Evolutionary conservation across 2,888 invertebrate genomes (phyloP).

Genomic region (Anarsia innoxiella): DNA sequence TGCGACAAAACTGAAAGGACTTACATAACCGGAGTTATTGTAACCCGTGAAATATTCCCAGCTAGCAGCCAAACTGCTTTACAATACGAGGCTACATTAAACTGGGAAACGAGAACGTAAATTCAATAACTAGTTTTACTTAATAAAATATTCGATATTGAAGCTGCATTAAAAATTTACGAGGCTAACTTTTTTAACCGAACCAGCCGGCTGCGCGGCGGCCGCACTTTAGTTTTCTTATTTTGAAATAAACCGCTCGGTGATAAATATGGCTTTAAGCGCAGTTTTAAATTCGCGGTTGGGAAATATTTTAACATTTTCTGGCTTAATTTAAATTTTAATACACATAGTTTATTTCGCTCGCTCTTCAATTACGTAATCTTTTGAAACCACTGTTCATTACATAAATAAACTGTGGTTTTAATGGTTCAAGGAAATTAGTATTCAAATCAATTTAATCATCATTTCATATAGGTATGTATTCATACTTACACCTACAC

Average conservation of each 20-base stretch:
- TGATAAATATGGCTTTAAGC: not conserved
- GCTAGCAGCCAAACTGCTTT: not conserved
- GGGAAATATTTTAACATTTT: too few relatives aligned
- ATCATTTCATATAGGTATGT: too few relatives aligned
- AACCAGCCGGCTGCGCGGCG: too few relatives aligned
- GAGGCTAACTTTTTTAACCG: conserved; percentile 23
- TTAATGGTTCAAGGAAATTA: too few relatives aligned
- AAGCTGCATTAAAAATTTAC: conserved; percentile 28
- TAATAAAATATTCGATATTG: conserved; percentile 28
- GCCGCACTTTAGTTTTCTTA: not conserved
- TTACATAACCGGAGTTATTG: not conserved
- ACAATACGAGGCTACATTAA: not conserved
- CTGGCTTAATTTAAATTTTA: too few relatives aligned
- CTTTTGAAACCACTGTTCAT: too few relatives aligned
- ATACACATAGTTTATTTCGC: too few relatives aligned
- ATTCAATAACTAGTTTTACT: conserved; percentile 33
- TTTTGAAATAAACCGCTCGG: not conserved
- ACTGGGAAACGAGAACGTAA: conserved; percentile 11
- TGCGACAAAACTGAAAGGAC: not conserved
- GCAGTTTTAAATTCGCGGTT: too few relatives aligned
- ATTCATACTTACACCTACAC: too few relatives aligned
- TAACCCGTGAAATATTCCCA: not conserved
- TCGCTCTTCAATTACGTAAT: too few relatives aligned
- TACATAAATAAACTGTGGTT: too few relatives aligned
- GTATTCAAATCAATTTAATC: too few relatives aligned